These are phyloP conservation scores for Phthorimaea operculella DNA, from an alignment of 1,140 invertebrate species.

Conservation along the genomic window DNA sequence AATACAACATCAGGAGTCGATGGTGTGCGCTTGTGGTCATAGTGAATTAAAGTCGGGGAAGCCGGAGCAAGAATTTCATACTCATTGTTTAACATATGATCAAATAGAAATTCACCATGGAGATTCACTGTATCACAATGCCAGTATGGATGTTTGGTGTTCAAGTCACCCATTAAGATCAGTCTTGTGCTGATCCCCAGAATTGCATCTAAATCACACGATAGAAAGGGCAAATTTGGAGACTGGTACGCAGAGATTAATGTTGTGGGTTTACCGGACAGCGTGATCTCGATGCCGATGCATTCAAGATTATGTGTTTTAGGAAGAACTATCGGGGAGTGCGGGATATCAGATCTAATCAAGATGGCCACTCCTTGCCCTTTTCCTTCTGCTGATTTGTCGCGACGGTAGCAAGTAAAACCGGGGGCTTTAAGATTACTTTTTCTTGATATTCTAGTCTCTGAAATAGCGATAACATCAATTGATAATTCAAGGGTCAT, in stretches of 20 bases:
- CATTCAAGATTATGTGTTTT: not conserved
- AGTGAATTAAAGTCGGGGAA: not conserved
- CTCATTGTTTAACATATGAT: not conserved
- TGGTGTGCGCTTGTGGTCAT: not conserved
- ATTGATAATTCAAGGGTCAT: not conserved
- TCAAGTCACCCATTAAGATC: slow-evolving; percentile 8
- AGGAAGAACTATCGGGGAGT: not conserved
- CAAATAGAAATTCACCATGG: not conserved
- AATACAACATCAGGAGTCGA: slow-evolving; percentile 1
- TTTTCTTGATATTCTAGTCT: not conserved
- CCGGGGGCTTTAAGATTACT: not conserved
- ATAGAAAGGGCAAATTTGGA: not conserved
- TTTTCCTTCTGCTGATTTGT: not conserved
- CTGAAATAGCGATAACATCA: slow-evolving; percentile 2
- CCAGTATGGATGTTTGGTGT: not conserved
- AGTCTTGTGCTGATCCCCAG: not conserved
- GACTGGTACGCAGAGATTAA: slow-evolving; percentile 5
- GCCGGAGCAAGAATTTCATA: not conserved
- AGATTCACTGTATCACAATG: not conserved
- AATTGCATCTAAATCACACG: not conserved
- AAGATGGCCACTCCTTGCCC: not conserved
- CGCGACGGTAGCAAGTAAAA: not conserved
- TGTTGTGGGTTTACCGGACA: not conserved
- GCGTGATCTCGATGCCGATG: not conserved
- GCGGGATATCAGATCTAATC: not conserved